Evolutionary conservation across 2,888 invertebrate species (phyloP), one percentile per base, ranked within the genome.

Genomic region (Timema cristinae): DNA sequence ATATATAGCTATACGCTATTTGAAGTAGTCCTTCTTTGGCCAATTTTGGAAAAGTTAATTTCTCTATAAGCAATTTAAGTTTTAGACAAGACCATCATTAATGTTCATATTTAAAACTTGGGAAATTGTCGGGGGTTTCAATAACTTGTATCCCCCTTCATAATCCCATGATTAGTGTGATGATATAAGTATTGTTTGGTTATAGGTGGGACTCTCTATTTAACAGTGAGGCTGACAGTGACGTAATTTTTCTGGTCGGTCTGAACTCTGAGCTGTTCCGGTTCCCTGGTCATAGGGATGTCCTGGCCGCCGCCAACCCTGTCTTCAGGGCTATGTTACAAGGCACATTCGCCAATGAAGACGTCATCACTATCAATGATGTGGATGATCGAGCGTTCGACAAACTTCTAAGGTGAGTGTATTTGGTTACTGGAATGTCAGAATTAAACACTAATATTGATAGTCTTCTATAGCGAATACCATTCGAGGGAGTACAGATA

Each of bases 381-480:
- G 84, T 90, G 11, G 89, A 90, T 75, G 87, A 88, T 54, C 83
- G 89, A 68, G 90, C 89, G 48, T 90, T 90, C 78, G 88, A 90
- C 78, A 86, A 89, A 78, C 82, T 90, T 5, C 83, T 90, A 68
- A 84, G 84, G 86, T 86, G 77, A 80, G 77, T 15, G 16, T 54
- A 32, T 32, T 4, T 32, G 32, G 32, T 32, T 32, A 4, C 32
- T 32, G 1, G 32, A 32, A 32, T 32, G 32, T 32, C 32, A 32
- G 32, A 32, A 32, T 32, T 1, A 32, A 32, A 32, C 32, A 32
- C 32, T 32, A 32, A 32, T 32, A 32, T 32, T 32, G 32, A 32
- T 4, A 32, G 4, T 4, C 32, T 2, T 32, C 32, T 32, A 32
- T 32, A 32, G 1, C 4, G 32, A 32, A 4, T 32, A 32, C 32